Conservation (phyloP, 92 coral and sea anemone genomes). For the Paragorgia papillata region DNA sequence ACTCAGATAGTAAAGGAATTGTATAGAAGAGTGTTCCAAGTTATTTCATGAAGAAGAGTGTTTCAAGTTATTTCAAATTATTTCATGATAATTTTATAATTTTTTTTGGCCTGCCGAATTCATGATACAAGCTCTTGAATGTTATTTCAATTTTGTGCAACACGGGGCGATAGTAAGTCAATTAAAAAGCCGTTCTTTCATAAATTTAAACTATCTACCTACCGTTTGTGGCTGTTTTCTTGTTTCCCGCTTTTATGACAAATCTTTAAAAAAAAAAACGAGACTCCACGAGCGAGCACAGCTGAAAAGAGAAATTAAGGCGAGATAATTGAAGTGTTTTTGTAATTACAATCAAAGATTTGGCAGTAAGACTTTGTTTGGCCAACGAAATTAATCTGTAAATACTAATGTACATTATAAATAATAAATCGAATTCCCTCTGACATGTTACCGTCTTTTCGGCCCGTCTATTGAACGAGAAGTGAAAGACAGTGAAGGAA, state of each 20-base stretch:
- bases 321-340: conserved; percentile 2
- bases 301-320: not conserved
- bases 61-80: no score
- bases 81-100: no score
- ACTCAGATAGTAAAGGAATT: no score
- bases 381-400: conserved; percentile 18
- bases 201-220: no score
- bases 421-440: conserved; percentile 17
- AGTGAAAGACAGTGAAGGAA: no score
- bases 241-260: not conserved
- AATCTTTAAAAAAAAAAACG: not conserved
- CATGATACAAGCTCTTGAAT: no score
- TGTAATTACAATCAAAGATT: conserved; percentile 9
- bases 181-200: not conserved
- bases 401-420: not conserved
- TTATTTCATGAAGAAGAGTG: no score
- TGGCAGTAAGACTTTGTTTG: not conserved
- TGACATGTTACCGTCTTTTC: conserved; percentile 3
- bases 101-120: no score
- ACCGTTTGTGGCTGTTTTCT: not conserved
- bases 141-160: not conserved
- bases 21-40: no score
- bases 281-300: no score
- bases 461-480: no score
- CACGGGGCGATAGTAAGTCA: not conserved